Base-by-base conservation (phyloP, 2,888 invertebrate species). In the Chelonus formosanus region DNA sequence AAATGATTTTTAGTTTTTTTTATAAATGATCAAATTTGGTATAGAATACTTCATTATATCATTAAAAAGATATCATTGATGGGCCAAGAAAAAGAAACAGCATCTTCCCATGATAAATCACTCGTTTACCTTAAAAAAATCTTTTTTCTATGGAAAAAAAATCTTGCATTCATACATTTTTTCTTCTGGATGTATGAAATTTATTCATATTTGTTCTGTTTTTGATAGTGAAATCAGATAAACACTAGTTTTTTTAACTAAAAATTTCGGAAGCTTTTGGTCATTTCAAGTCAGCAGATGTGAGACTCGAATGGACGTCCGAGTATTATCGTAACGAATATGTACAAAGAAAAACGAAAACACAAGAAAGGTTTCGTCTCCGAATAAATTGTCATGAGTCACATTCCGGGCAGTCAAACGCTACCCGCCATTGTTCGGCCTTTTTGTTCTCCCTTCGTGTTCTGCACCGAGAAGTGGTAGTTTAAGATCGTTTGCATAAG, bases 371-470 rank as follows among this genome's bases (percentile, higher is more conserved):
- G 65, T 35, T 63, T 68, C 67, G 55, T 69, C 62, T 65, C 64
- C 73, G 79, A 78, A 81, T 81, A 81, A 81, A 81, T 81, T 80
- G 77, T 81, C 76, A 77, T 75, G 76, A 78, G 79, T 81, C 79
- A 78, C 79, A 81, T 81, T 81, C 81, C 80, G 79, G 75, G 78
- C 79, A 78, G 75, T 77, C 76, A 75, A 80, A 80, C 76, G 80
- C 77, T 69, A 79, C 74, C 77, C 78, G 78, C 79, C 78, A 81
- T 81, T 82, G 81, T 82, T 77, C 80, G 44, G 43, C 52, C 55
- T 60, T 56, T 47, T 64, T 50, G 50, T 59, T 20, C 40, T 61
- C 62, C 58, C 43, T 40, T 48, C 62, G 40, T 70, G 57, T 52
- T 59, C 40, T 40, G 40, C 40, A 40, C 40, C 4, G 40, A 40